These are phyloP conservation scores for Cheirogaleus major DNA, from an alignment of 2,797 vertebrate species.

Conservation along the genomic window DNA sequence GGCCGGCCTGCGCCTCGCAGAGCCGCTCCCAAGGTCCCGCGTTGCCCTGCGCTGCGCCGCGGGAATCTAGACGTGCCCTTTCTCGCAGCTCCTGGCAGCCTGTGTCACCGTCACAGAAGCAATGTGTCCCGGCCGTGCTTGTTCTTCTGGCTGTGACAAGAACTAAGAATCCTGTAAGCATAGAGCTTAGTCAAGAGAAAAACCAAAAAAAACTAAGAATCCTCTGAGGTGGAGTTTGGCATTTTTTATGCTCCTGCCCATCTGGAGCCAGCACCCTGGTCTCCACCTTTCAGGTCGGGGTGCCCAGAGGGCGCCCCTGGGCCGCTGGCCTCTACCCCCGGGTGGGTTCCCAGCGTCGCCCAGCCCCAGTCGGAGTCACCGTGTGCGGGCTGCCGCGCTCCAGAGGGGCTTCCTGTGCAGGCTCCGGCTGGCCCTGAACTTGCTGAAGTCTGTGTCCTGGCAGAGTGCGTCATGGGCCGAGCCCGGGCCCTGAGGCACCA, in stretches of 20 bases:
- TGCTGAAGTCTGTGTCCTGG: no score
- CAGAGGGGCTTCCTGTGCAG: not conserved
- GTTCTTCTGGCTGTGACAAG: not conserved
- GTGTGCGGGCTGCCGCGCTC: not conserved
- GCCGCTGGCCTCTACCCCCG: no score
- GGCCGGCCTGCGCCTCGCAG: not conserved
- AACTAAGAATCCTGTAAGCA: not conserved
- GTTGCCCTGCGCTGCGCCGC: not conserved
- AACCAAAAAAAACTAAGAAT: not conserved
- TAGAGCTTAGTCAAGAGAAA: no score
- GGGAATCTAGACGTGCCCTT: no score
- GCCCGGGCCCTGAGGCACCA: accelerated
- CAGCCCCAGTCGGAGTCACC: not conserved
- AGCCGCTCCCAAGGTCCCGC: not conserved
- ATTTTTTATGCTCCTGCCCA: not conserved
- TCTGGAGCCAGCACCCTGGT: not conserved
- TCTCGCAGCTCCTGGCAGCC: not conserved
- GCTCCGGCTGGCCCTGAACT: not conserved
- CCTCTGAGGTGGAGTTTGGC: not conserved
- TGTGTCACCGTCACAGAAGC: accelerated
- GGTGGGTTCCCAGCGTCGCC: not conserved
- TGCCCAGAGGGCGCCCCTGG: not conserved
- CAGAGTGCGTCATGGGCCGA: no score
- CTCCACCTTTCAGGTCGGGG: not conserved
- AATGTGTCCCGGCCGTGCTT: not conserved